Conservation (phyloP, 2,113 vertebrate genomes). For the Eurystomus gularis region DNA sequence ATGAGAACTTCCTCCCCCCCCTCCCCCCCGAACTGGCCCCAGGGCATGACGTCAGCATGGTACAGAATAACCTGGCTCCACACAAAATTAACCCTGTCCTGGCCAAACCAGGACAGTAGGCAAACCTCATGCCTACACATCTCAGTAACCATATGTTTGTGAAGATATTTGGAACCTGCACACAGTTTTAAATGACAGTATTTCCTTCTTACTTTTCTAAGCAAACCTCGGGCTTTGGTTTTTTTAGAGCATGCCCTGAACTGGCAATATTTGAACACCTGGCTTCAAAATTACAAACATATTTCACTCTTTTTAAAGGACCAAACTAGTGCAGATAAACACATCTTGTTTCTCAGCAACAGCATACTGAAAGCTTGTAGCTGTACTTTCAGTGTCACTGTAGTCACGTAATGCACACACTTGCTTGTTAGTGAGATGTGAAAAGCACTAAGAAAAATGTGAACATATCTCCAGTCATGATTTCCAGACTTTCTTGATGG, state of each 20-base stretch:
- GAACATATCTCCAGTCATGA: accelerated
- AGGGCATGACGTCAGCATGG: too few relatives aligned
- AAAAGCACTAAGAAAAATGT: background rate
- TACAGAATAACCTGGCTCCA: too few relatives aligned
- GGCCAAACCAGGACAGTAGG: too few relatives aligned
- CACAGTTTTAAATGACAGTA: background rate
- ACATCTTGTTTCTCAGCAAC: background rate
- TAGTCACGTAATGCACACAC: background rate
- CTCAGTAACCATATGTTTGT: background rate
- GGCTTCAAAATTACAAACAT: background rate
- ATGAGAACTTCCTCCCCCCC: too few relatives aligned
- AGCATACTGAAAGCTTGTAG: background rate
- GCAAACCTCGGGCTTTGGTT: background rate
- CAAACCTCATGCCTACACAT: background rate
- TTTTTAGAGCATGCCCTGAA: background rate
- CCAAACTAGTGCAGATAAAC: accelerated
- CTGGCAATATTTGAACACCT: background rate
- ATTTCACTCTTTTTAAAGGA: background rate
- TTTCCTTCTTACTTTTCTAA: background rate
- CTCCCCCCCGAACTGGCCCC: too few relatives aligned
- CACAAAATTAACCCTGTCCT: too few relatives aligned
- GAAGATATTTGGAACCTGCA: background rate
- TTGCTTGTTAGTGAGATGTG: background rate
- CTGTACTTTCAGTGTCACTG: background rate
- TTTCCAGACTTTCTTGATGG: background rate